phyloP scores from a whole-genome alignment of 2,113 vertebrate genomes.

The Muntiacus muntjak region DNA sequence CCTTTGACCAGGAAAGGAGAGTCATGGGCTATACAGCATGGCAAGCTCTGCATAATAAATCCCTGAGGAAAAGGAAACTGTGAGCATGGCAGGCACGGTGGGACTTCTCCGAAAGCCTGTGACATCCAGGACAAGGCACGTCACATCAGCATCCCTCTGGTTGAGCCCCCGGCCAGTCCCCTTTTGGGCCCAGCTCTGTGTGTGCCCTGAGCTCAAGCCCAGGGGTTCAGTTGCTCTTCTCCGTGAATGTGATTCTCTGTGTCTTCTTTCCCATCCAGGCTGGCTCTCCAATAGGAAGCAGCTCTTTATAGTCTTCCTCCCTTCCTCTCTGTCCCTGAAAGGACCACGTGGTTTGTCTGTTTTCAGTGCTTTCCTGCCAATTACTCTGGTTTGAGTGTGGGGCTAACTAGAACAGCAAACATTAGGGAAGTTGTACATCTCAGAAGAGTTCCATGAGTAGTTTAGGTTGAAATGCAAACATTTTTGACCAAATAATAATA shows the following conservation, averaged over 20 bases:
- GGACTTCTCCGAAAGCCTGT: not conserved
- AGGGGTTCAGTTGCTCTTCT: fast-evolving
- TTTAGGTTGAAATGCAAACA: not conserved
- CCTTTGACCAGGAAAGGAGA: not conserved
- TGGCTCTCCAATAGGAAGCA: not conserved
- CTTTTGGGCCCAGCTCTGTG: not conserved
- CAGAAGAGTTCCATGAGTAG: not conserved
- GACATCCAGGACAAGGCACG: not conserved
- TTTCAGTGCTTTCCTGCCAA: not conserved
- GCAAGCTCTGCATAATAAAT: not conserved
- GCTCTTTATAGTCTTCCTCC: not conserved
- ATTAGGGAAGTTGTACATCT: not conserved
- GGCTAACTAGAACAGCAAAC: not conserved
- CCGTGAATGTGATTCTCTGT: not conserved
- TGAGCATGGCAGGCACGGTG: not conserved
- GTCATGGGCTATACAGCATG: not conserved
- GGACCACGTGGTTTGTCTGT: not conserved
- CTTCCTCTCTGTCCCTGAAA: not conserved
- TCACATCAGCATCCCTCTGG: no score
- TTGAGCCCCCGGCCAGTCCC: not conserved
- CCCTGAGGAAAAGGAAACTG: not conserved
- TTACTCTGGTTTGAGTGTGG: not conserved
- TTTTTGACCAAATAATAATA: not conserved
- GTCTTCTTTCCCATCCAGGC: not conserved
- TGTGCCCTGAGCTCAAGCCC: not conserved